Percentiles rank a stretch among this genome's conserved stretches.
These are phyloP conservation scores for Neodiprion lecontei DNA, from an alignment of 1,140 invertebrate genomes.

Conservation along the genomic window DNA sequence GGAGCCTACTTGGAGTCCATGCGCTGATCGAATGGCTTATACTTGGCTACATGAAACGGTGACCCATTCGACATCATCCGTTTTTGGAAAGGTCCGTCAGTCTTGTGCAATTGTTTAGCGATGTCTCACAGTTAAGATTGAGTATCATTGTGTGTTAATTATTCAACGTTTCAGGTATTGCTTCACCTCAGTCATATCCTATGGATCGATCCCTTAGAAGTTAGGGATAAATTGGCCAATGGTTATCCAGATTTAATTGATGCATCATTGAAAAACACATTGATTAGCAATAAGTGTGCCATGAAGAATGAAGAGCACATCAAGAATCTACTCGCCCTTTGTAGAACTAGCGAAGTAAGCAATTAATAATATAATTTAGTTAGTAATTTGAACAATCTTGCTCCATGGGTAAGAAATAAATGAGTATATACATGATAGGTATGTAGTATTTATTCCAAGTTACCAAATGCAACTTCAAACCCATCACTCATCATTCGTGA, in stretches of 20 bases:
- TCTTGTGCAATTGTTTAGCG: constrained; percentile 6
- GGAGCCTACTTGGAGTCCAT: constrained; percentile 51
- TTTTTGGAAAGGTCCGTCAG: constrained; percentile 44
- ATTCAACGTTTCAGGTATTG: constrained; percentile 14
- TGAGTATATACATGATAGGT: neutral
- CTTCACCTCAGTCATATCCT: constrained; percentile 37
- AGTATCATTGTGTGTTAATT: constrained; percentile 22
- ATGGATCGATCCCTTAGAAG: constrained; percentile 51
- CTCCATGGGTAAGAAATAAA: neutral
- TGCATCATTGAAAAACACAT: constrained; percentile 36
- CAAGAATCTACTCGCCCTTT: constrained; percentile 27
- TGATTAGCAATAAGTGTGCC: constrained; percentile 39
- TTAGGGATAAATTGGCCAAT: constrained; percentile 39
- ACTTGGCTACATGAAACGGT: constrained; percentile 46
- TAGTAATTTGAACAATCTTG: neutral
- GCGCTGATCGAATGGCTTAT: constrained; percentile 31
- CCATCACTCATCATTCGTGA: constrained; percentile 19
- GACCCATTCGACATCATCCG: constrained; percentile 30
- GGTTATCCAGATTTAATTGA: constrained; percentile 38
- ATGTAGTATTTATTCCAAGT: constrained; percentile 5
- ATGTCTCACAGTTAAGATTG: neutral
- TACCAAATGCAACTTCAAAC: neutral
- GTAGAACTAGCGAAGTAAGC: constrained; percentile 15
- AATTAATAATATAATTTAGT: constrained; percentile 10
- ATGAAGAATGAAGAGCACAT: constrained; percentile 44